These are phyloP conservation scores for Chesias legatella DNA, from an alignment of 2,888 invertebrate genomes.

Conservation along the genomic window DNA sequence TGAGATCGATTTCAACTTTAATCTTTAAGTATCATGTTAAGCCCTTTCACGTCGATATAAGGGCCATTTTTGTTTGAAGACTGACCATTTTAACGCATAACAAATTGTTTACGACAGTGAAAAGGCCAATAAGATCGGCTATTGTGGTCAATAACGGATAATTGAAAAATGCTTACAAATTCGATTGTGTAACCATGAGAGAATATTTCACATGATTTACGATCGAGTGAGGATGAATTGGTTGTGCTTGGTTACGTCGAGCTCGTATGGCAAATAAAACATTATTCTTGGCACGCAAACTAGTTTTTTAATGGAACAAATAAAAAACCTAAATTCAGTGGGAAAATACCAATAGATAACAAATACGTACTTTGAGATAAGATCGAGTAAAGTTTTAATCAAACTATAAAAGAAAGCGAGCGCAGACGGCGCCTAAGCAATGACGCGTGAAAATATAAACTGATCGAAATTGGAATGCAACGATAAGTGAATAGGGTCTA, in stretches of 20 bases:
- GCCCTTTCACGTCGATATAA: slow-evolving; percentile 33
- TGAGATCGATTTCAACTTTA: slow-evolving; percentile 40
- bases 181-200: slow-evolving; percentile 67
- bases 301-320: slow-evolving; percentile 9
- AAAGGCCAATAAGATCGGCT: slow-evolving; percentile 66
- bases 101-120: slow-evolving; percentile 66
- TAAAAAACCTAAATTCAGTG: too few species aligned
- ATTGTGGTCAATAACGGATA: slow-evolving; percentile 76
- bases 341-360: not conserved
- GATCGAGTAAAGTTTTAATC: slow-evolving; percentile 1
- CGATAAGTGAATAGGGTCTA: slow-evolving; percentile 72
- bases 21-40: slow-evolving; percentile 19
- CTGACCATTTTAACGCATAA: slow-evolving; percentile 37
- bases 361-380: slow-evolving; percentile 1
- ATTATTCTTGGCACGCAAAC: slow-evolving; percentile 30
- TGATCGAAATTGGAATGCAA: slow-evolving; percentile 61
- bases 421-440: slow-evolving; percentile 37
- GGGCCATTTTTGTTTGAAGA: slow-evolving; percentile 35
- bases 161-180: slow-evolving; percentile 77
- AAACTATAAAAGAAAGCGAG: slow-evolving; percentile 4
- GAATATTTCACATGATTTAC: slow-evolving; percentile 67
- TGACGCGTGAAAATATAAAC: slow-evolving; percentile 59
- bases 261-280: slow-evolving; percentile 42
- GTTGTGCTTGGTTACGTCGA: slow-evolving; percentile 36
- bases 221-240: slow-evolving; percentile 53